These are phyloP conservation scores for Drosophila meridiana DNA, from an alignment of 2,888 invertebrate species.

Conservation along the genomic window DNA sequence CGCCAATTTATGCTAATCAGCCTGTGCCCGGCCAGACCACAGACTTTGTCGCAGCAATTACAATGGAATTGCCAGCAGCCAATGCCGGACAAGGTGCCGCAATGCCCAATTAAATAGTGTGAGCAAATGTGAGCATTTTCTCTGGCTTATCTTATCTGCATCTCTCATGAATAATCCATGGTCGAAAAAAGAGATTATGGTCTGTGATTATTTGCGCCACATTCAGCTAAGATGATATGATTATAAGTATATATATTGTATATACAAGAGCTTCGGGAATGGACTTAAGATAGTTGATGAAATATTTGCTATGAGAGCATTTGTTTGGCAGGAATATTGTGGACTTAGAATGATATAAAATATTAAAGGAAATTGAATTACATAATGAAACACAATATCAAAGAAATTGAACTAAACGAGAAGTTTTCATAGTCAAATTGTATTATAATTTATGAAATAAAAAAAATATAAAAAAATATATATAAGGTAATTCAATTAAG, in stretches of 20 bases:
- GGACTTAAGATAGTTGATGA: background rate
- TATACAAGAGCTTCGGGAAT: background rate
- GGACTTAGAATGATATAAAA: background rate
- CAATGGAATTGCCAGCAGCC: conserved; percentile 48
- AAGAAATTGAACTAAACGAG: no score
- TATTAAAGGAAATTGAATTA: no score
- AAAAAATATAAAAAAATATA: no score
- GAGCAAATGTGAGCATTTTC: conserved; percentile 2
- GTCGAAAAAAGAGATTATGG: conserved; percentile 47
- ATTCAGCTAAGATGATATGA: conserved; percentile 39
- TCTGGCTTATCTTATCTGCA: conserved; percentile 7
- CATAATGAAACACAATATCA: no score
- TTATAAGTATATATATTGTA: background rate
- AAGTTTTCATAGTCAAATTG: no score
- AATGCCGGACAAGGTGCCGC: conserved; percentile 45
- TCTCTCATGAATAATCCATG: conserved; percentile 63
- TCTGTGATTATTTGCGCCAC: conserved; percentile 55
- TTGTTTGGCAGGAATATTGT: background rate
- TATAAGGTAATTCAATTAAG: no score
- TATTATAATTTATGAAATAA: no score
- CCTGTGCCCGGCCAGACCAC: conserved; percentile 22
- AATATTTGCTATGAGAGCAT: background rate
- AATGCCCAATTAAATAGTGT: conserved; percentile 54
- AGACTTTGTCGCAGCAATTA: conserved; percentile 16
- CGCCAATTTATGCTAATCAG: conserved; percentile 73